Percentiles rank a stretch among this genome's conserved stretches.
These are phyloP conservation scores for Fundulus diaphanus DNA, from an alignment of 2,797 vertebrate species.

Conservation along the genomic window DNA sequence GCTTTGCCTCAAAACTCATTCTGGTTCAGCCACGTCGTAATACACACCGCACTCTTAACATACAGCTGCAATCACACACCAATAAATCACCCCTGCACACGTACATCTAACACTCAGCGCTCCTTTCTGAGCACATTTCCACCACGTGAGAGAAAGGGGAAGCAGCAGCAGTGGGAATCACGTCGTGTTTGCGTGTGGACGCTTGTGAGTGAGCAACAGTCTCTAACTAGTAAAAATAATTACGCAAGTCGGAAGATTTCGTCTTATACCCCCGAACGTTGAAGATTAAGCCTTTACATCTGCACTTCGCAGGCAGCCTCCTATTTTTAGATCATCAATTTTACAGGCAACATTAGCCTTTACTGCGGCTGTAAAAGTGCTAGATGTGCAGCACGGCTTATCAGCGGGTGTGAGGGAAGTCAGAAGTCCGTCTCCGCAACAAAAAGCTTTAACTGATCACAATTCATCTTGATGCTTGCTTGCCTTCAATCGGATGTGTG, in stretches of 20 bases:
- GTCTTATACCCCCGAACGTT: constrained; percentile 17
- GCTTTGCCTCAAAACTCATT: constrained; percentile 65
- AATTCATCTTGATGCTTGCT: constrained; percentile 46
- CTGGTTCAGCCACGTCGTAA: constrained; percentile 54
- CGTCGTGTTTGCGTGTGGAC: constrained; percentile 16
- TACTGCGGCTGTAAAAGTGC: constrained; percentile 27
- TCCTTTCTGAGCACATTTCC: constrained; percentile 16
- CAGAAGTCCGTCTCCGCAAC: constrained; percentile 39
- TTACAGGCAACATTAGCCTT: constrained; percentile 36
- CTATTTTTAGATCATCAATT: constrained; percentile 42
- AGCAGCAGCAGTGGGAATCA: constrained; percentile 10
- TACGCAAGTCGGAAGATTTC: constrained; percentile 12
- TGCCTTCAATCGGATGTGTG: constrained; percentile 46
- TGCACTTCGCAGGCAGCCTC: constrained; percentile 24
- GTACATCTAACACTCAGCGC: not conserved
- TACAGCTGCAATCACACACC: constrained; percentile 49
- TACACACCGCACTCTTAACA: constrained; percentile 53
- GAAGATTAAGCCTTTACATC: constrained; percentile 20
- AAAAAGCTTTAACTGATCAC: constrained; percentile 47
- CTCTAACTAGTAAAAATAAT: constrained; percentile 15
- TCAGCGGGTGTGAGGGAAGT: constrained; percentile 26
- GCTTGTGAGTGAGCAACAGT: constrained; percentile 4
- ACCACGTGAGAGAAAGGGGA: not conserved
- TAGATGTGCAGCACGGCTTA: constrained; percentile 17
- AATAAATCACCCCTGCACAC: constrained; percentile 53